Base-by-base conservation (phyloP, 2,888 invertebrate genomes). In the Tyria jacobaeae region DNA sequence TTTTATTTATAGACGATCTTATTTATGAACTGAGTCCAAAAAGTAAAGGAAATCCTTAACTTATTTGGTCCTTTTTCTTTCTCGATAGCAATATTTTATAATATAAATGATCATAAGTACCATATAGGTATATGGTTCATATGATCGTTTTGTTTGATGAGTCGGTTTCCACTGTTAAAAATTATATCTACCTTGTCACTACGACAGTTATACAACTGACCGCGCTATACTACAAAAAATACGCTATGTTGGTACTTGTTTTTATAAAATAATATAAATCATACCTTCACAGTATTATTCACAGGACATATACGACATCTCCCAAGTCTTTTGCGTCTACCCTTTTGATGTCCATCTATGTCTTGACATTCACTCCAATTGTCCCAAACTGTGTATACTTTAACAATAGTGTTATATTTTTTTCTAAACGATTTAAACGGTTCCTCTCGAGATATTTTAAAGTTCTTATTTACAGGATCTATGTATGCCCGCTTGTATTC, bases 291-390 rank as follows among this genome's bases (percentile, higher is more conserved):
- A 5, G 27, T 50, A 41, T 57, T 35, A 31, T 48, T 60, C 66
- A 66, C 75, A 58, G 62, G 49, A 76, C 92, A 94, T 44, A 95
- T 76, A 68, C 94, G 87, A 77, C 95, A 96, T 49, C 83, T 88
- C 15, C 94, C 95, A 57, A 80, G 21, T 54, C 68, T 92, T 90
- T 50, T 87, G 41, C 94, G 94, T 50, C 86, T 77, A 27, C 85
- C 84, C 66, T 82, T 82, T 10, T 87, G 82, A 52, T 85, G 74
- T 1, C 51, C 55, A 12, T 87, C 85, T 69, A 94, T 94, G 24
- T 89, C 83, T 71, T 94, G 89, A 75, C 95, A 95, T n/a, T 85
- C 78, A 4, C 94, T 82, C 95, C 95, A 95, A 3, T 87, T 76
- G 58, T 88, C 89, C 95, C 95, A 95, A 73, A 92, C 88, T 3